Base-by-base conservation (phyloP, 2,888 invertebrate species). In the Nasonia oneida region DNA sequence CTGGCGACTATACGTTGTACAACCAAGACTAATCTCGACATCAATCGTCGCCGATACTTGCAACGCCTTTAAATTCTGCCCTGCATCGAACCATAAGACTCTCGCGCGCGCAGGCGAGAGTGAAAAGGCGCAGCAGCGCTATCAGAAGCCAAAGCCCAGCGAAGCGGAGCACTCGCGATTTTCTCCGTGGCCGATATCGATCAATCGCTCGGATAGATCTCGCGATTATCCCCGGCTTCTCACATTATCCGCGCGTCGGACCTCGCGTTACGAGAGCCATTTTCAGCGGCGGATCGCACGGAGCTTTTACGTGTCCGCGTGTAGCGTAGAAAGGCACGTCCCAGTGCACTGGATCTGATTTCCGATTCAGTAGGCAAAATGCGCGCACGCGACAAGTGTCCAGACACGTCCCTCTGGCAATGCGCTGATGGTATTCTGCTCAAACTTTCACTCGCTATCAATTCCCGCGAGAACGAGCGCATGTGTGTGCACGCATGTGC, bases 361-460 rank as follows among this genome's bases (percentile, higher is more conserved):
- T 76, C 76, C 14, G 83, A 57, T 50, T 67, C 70, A 47, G 61
- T 74, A 61, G 57, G 73, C 77, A 77, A 77, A 79, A 23, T 53
- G 47, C 23, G 15, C 53, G 18, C 33, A 33, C 29, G 78, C 57
- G 64, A 83, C 73, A 74, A 79, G 73, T 79, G 78, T 23, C 76
- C 67, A 50, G n/a, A 39, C 50, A 57, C 50, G 37, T 67, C 53
- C 71, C 57, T 39, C 18, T 57, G 83, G 39, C 42, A 33, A 75
- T 47, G 53, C 53, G n/a, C 8, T 42, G 39, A 47, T 47, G 37
- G 5, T n/a, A 53, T 53, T 29, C 12, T 64, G 71, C n/a, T 47
- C 12, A 4, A 74, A 53, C 84, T 79, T 80, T 84, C 79, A 84
- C 84, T 73, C 50, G 67, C 64, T 79, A 84, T 84, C 50, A 29